Conservation (phyloP, 2,113 vertebrate species). For the Plotosus lineatus region DNA sequence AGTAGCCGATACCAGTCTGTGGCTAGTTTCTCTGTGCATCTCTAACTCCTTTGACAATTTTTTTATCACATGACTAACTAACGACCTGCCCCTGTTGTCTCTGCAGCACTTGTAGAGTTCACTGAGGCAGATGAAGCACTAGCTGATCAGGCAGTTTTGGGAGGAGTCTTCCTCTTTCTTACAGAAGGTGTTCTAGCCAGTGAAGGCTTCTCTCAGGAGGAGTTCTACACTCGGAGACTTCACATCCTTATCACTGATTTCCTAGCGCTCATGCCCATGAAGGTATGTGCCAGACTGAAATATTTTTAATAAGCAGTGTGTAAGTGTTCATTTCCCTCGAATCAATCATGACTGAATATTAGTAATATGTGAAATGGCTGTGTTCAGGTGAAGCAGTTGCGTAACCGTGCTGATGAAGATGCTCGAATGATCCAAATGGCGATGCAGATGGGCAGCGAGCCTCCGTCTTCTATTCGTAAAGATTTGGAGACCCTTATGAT, state of each 20-base stretch:
- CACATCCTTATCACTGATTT: slow-evolving; percentile 95
- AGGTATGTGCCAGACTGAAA: slow-evolving; percentile 70
- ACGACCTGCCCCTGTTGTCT: not conserved
- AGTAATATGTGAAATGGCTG: not conserved
- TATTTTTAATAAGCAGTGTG: no score
- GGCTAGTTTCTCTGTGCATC: no score
- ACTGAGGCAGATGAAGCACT: slow-evolving; percentile 94
- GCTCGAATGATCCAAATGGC: slow-evolving; percentile 95
- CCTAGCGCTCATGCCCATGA: slow-evolving; percentile 97
- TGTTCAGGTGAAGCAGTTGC: slow-evolving; percentile 90
- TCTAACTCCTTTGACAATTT: no score
- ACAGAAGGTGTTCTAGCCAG: slow-evolving; percentile 87
- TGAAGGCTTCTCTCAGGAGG: slow-evolving; percentile 87
- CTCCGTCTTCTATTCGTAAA: slow-evolving; percentile 82
- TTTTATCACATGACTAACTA: not conserved
- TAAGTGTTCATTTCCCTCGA: not conserved
- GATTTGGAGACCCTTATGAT: slow-evolving; percentile 95
- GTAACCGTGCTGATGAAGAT: slow-evolving; percentile 95
- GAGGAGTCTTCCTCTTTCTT: slow-evolving; percentile 91
- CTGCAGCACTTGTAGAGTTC: slow-evolving; percentile 88
- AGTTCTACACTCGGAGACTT: slow-evolving; percentile 91
- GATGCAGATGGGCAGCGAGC: slow-evolving; percentile 91
- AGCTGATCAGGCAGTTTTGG: slow-evolving; percentile 86
- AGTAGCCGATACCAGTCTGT: no score
- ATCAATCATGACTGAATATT: not conserved